A percentile compares a stretch with the other conserved stretches of the same genome.
These are phyloP conservation scores for Microctenopoma steveboyesi DNA, from an alignment of 2,797 vertebrate genomes.

Conservation along the genomic window DNA sequence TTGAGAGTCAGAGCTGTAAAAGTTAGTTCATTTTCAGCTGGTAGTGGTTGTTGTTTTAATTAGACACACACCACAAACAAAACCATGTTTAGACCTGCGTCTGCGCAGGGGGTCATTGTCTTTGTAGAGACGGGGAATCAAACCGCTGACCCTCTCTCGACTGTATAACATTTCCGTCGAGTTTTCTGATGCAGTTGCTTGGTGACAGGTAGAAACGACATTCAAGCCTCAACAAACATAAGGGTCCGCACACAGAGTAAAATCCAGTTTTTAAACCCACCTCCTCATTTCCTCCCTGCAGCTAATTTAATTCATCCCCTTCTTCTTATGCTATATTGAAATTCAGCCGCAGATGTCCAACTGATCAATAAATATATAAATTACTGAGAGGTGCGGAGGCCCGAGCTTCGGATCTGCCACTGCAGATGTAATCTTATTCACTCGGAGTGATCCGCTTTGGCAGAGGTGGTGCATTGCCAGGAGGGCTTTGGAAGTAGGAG, in stretches of 20 bases:
- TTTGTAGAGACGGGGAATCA: no score
- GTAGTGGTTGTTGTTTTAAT: constrained; percentile 10
- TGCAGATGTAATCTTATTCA: constrained; percentile 47
- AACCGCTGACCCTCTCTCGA: no score
- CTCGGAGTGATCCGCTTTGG: constrained; percentile 39
- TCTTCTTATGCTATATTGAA: constrained; percentile 34
- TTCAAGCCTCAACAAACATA: neutral
- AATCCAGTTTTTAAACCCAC: neutral
- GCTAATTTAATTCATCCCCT: constrained; percentile 28
- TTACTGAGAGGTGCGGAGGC: constrained; percentile 43
- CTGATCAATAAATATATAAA: constrained; percentile 54
- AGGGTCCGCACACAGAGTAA: neutral
- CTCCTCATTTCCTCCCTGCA: constrained; percentile 20
- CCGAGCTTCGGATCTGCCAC: constrained; percentile 41
- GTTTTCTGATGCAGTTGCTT: constrained; percentile 3
- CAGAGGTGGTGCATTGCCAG: constrained; percentile 25
- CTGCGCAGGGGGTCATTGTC: no score
- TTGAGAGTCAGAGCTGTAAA: constrained; percentile 7
- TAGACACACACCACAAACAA: neutral
- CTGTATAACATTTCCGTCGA: neutral
- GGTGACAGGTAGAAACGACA: constrained; percentile 20
- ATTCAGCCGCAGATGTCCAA: constrained; percentile 60
- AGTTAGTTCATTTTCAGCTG: constrained; percentile 3
- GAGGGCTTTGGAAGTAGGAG: constrained; percentile 42
- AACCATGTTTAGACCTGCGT: no score